Evolutionary conservation across 2,888 invertebrate genomes (phyloP), one percentile per base, ranked within the genome.

Genomic region (Arge pagana): DNA sequence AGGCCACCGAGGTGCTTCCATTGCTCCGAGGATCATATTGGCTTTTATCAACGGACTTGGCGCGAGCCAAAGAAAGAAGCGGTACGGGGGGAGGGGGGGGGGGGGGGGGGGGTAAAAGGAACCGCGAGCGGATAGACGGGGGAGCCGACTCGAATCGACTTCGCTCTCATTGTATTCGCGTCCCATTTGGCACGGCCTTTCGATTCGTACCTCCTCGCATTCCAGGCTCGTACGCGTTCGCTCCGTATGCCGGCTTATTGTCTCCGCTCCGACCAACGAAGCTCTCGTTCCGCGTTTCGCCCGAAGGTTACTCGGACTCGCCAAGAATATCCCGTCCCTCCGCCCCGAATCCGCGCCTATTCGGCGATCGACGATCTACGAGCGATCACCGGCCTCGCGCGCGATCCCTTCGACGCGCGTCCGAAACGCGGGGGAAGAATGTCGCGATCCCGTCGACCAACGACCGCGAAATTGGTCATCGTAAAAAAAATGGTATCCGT

Each of bases 171-270:
- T 65, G 67, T 65, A 65, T 63, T 68, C 64, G 67, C 70, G 65
- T 70, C 65, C 69, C 65, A 68, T 69, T 69, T 69, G 69, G 69
- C 69, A 68, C 58, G 42, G 62, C 60, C 56, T 66, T 68, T 66
- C 70, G 66, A 70, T 70, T 65, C 63, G 58, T n/a, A n/a, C n/a
- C 45, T 59, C 52, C 61, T 52, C 60, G 64, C 60, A 64, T 66
- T 63, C 63, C 60, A 56, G 49, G 55, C 61, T 62, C 35, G 35
- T 65, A 58, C 57, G 62, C 60, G 57, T 56, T 59, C 63, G 52
- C 45, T 48, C n/a, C n/a, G 50, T 51, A 51, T 42, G 49, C 57
- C 35, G 50, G 65, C 65, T 69, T 65, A 68, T 68, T 70, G 65
- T 65, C 66, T 69, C 58, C 63, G 51, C 59, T 30, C 52, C 51